These are phyloP conservation scores for Caloenas nicobarica DNA, from an alignment of 2,113 vertebrate genomes.

Conservation along the genomic window DNA sequence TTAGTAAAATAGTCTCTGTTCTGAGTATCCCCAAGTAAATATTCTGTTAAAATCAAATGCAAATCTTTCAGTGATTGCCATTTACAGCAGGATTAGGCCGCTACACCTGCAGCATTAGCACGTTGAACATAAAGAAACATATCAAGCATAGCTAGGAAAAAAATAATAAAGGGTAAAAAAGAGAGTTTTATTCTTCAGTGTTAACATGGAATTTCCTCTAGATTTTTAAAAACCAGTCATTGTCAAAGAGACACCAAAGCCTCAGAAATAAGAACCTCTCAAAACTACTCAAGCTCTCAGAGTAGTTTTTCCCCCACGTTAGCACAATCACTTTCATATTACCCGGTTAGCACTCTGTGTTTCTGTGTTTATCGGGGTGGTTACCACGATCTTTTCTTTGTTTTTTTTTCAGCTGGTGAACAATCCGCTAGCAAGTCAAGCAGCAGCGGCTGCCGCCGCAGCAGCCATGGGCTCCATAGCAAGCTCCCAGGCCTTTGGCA, in stretches of 20 bases:
- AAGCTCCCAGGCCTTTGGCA: constrained; percentile 94
- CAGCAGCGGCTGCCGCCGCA: constrained; percentile 87
- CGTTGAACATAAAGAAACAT: neutral
- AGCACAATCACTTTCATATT: neutral
- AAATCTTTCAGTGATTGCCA: neutral
- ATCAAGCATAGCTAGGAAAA: neutral
- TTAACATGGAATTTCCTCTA: neutral
- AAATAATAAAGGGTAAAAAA: neutral
- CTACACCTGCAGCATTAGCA: neutral
- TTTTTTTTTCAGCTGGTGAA: constrained; percentile 84
- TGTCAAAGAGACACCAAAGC: neutral
- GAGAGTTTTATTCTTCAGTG: neutral
- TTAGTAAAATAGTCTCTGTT: neutral
- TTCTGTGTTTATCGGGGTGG: neutral
- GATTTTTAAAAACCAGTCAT: neutral
- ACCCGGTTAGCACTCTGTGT: neutral
- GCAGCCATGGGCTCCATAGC: constrained; percentile 95
- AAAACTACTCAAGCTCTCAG: neutral
- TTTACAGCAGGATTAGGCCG: neutral
- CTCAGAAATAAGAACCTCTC: neutral
- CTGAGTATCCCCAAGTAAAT: neutral
- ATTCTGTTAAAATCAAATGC: neutral
- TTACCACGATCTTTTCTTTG: constrained; percentile 62
- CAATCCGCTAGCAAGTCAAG: constrained; percentile 95
- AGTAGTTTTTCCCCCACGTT: neutral